These are phyloP conservation scores for Fabriciana adippe DNA, from an alignment of 2,888 invertebrate genomes.

Conservation along the genomic window DNA sequence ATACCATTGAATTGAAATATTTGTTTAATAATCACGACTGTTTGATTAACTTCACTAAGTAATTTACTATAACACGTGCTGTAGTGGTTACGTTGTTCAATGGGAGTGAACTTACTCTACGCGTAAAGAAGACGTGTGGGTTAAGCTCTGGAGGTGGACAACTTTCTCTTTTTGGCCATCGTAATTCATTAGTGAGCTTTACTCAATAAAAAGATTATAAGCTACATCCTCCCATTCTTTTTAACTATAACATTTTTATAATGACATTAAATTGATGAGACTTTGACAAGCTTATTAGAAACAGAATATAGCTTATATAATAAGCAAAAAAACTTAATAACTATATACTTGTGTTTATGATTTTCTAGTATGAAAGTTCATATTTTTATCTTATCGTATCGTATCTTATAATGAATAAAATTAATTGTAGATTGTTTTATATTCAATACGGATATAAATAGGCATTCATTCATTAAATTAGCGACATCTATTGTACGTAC, in stretches of 20 bases:
- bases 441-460: too few species aligned
- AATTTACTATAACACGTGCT: constrained; percentile 28
- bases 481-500: background rate
- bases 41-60: constrained; percentile 11
- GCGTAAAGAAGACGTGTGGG: constrained; percentile 50
- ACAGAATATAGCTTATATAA: too few species aligned
- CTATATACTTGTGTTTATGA: too few species aligned
- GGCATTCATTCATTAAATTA: too few species aligned
- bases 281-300: background rate
- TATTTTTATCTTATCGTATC: too few species aligned
- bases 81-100: constrained; percentile 39
- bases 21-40: background rate
- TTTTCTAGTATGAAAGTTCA: too few species aligned
- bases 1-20: constrained; percentile 8
- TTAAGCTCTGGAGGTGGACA: constrained; percentile 61
- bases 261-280: background rate
- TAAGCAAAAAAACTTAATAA: too few species aligned
- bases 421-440: too few species aligned
- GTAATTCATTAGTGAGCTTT: constrained; percentile 32
- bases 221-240: background rate
- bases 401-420: too few species aligned
- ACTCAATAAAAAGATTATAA: background rate
- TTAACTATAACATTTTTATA: background rate
- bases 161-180: constrained; percentile 69
- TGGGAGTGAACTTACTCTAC: constrained; percentile 45